Evolutionary conservation across 2,888 invertebrate species (phyloP).

Genomic region (Marasmarcha lunaedactyla): DNA sequence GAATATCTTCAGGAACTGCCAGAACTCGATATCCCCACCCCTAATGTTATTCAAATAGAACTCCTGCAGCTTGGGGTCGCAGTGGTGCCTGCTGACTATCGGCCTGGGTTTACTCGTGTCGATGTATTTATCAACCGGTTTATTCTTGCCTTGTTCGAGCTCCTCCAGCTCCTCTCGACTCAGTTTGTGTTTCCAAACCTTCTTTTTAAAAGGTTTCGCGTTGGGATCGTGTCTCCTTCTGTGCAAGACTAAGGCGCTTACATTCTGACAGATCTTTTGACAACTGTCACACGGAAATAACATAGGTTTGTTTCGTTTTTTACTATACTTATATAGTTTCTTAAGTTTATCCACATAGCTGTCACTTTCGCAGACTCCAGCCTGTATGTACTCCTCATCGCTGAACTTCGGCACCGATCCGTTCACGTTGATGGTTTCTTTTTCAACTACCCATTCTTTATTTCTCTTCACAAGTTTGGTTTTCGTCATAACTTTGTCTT

Average conservation of each 20-base stretch:
- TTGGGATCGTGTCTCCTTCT: slow-evolving; percentile 34
- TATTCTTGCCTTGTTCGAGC: neutral
- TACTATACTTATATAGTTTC: slow-evolving; percentile 28
- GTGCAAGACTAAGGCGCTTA: slow-evolving; percentile 41
- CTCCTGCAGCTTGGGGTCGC: slow-evolving; percentile 36
- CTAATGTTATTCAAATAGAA: slow-evolving; percentile 46
- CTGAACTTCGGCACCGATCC: slow-evolving; percentile 23
- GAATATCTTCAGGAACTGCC: slow-evolving; percentile 54
- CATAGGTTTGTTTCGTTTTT: slow-evolving; percentile 31
- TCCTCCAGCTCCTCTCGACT: slow-evolving; percentile 6
- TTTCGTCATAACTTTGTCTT: slow-evolving; percentile 26
- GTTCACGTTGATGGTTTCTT: slow-evolving; percentile 24
- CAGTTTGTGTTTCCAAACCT: slow-evolving; percentile 36
- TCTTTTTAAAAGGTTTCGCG: slow-evolving; percentile 36
- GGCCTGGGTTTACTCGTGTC: slow-evolving; percentile 34
- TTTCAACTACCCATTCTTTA: slow-evolving; percentile 40
- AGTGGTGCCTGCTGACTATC: slow-evolving; percentile 39
- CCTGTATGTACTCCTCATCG: slow-evolving; percentile 18
- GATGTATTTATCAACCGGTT: neutral
- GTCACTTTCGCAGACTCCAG: slow-evolving; percentile 18
- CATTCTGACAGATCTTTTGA: slow-evolving; percentile 39
- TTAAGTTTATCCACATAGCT: slow-evolving; percentile 33
- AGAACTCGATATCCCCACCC: slow-evolving; percentile 48
- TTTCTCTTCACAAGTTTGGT: slow-evolving; percentile 38
- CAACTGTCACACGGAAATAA: slow-evolving; percentile 44